A percentile compares a stretch with the other conserved stretches of the same genome.
phyloP scores from a whole-genome alignment of 2,888 invertebrate species.

The Synanthedon tipuliformis region DNA sequence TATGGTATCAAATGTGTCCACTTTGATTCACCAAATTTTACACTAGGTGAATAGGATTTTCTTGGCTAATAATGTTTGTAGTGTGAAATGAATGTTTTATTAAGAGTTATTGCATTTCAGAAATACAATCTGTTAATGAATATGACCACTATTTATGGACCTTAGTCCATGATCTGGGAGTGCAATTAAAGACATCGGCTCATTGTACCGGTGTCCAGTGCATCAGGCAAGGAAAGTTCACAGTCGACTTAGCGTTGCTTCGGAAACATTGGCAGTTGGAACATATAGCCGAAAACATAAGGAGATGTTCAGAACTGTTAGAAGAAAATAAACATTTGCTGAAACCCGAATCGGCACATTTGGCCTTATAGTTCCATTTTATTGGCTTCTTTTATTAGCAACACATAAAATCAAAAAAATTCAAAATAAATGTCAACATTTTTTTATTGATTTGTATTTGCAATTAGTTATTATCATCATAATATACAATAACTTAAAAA shows the following conservation, averaged over 20 bases:
- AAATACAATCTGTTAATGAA: slow-evolving; percentile 90
- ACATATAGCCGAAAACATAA: slow-evolving; percentile 75
- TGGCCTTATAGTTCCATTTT: slow-evolving; percentile 17
- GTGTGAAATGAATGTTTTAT: no score
- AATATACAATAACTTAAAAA: no score
- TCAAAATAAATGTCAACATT: no score
- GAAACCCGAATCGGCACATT: slow-evolving; percentile 38
- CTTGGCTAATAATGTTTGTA: no score
- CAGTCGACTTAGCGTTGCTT: slow-evolving; percentile 79
- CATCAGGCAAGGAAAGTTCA: slow-evolving; percentile 85
- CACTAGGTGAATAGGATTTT: slow-evolving; percentile 72
- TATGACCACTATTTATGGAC: slow-evolving; percentile 80
- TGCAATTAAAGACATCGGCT: slow-evolving; percentile 82
- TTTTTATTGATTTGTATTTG: no score
- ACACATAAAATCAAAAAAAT: no score
- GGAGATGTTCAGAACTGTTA: slow-evolving; percentile 64
- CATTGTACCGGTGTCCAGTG: slow-evolving; percentile 84
- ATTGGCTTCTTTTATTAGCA: no score
- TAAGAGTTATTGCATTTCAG: slow-evolving; percentile 42
- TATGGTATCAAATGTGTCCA: slow-evolving; percentile 88
- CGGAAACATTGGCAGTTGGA: slow-evolving; percentile 85
- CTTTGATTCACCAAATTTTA: slow-evolving; percentile 86
- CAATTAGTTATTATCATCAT: no score
- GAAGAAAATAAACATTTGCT: slow-evolving; percentile 55
- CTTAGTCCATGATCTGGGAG: slow-evolving; percentile 86